phyloP scores from a whole-genome alignment of 2,113 vertebrate species.

The Gymnocephalus cernua region DNA sequence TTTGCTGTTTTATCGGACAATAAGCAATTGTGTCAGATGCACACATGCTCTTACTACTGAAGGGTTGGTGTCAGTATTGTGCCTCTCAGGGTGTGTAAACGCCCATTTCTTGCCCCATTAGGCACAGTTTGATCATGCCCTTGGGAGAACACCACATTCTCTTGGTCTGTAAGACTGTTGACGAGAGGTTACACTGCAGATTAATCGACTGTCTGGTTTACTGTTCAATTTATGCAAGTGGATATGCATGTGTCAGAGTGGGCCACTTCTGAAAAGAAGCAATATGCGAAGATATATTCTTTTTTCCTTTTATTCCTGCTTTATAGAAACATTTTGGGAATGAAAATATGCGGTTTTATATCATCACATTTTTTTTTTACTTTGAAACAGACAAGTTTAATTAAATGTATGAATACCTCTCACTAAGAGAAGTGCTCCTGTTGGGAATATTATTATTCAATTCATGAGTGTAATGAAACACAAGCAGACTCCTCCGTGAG shows the following conservation, averaged over 20 bases:
- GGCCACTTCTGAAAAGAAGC: neutral
- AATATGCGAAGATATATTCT: neutral
- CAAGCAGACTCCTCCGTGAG: neutral
- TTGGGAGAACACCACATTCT: constrained; percentile 61
- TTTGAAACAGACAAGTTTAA: neutral
- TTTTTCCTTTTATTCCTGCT: neutral
- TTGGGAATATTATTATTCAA: constrained; percentile 20
- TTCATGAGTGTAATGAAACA: constrained; percentile 1
- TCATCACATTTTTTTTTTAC: neutral
- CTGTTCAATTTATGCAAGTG: constrained; percentile 21
- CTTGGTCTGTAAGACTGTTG: constrained; percentile 46
- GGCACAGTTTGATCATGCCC: constrained; percentile 70
- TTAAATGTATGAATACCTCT: neutral
- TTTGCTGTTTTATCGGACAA: constrained; percentile 67
- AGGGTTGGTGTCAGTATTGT: constrained; percentile 65
- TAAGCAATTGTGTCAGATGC: constrained; percentile 71
- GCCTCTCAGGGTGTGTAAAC: constrained; percentile 68
- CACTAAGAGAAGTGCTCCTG: neutral
- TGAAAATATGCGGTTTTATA: neutral
- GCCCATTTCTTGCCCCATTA: constrained; percentile 76
- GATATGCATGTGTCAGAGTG: neutral
- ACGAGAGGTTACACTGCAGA: constrained; percentile 35
- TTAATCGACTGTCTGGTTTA: constrained; percentile 44
- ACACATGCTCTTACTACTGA: constrained; percentile 57
- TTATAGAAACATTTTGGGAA: constrained; percentile 12